Percentiles rank a stretch among this genome's conserved stretches.
These are phyloP conservation scores for Orthosia gracilis DNA, from an alignment of 2,888 invertebrate genomes.

Conservation along the genomic window DNA sequence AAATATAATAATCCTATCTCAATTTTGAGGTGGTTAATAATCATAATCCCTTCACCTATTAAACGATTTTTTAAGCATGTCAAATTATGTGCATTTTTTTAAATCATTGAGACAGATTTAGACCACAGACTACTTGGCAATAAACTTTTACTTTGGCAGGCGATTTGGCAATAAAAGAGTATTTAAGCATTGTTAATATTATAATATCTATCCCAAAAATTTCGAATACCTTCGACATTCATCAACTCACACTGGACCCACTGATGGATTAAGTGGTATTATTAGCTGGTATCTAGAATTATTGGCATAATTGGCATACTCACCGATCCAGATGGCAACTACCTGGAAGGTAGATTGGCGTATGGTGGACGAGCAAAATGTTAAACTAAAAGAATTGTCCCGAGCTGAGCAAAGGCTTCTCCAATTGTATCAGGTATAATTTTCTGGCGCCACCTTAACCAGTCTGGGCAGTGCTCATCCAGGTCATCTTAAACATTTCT, in stretches of 20 bases:
- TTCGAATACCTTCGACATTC: too few relatives aligned
- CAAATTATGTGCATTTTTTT: slow-evolving; percentile 2
- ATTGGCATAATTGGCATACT: too few relatives aligned
- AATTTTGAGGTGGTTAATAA: background rate
- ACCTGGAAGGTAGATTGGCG: background rate
- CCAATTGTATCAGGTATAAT: background rate
- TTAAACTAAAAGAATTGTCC: too few relatives aligned
- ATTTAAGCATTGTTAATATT: too few relatives aligned
- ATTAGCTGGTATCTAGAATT: too few relatives aligned
- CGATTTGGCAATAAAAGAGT: background rate
- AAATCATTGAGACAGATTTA: slow-evolving; percentile 3
- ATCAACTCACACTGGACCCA: too few relatives aligned
- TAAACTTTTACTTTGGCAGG: slow-evolving; percentile 6
- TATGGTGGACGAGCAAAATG: too few relatives aligned
- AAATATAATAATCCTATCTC: background rate
- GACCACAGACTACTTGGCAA: background rate
- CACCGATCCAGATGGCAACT: background rate
- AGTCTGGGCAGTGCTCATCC: too few relatives aligned
- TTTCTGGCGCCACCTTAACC: background rate
- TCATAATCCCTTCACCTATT: background rate
- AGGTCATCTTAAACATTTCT: background rate
- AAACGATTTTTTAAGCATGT: background rate
- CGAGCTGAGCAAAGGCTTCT: background rate
- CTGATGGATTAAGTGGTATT: too few relatives aligned
- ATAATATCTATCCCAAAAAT: too few relatives aligned